These are phyloP conservation scores for Brachionus angularis DNA, from an alignment of 1,140 invertebrate species.

Conservation along the genomic window DNA sequence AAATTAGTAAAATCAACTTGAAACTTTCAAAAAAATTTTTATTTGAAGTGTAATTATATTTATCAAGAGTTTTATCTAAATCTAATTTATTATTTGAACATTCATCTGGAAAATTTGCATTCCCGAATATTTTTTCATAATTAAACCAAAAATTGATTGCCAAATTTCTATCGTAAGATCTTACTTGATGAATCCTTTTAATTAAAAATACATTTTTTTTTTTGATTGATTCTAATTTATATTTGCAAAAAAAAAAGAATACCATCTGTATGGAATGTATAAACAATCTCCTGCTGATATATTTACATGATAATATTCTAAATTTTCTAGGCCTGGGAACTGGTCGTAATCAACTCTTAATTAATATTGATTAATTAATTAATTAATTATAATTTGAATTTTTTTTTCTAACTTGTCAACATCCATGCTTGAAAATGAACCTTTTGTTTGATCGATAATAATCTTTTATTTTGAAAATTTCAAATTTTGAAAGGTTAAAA, in stretches of 20 bases:
- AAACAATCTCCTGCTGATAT: constrained; percentile 55
- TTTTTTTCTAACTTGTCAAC: constrained; percentile 15
- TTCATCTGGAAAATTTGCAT: neutral
- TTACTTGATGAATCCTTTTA: constrained; percentile 55
- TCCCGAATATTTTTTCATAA: constrained; percentile 37
- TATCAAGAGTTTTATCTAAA: constrained; percentile 17
- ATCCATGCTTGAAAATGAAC: constrained; percentile 18
- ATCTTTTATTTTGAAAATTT: constrained; percentile 14
- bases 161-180: constrained; percentile 53
- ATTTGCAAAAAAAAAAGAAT: neutral
- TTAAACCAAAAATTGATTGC: constrained; percentile 56
- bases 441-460: constrained; percentile 23
- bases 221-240: constrained; percentile 45
- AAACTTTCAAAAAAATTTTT: constrained; percentile 25
- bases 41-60: neutral
- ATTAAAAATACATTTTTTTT: constrained; percentile 23
- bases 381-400: neutral
- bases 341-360: constrained; percentile 51
- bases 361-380: constrained; percentile 43
- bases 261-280: constrained; percentile 54
- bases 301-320: constrained; percentile 50
- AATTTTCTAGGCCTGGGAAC: constrained; percentile 49
- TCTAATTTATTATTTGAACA: constrained; percentile 32
- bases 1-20: constrained; percentile 8
- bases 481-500: neutral